Percentiles rank a stretch among this genome's conserved stretches.
phyloP scores from a whole-genome alignment of 2,113 vertebrate species.

The Alectura lathami region DNA sequence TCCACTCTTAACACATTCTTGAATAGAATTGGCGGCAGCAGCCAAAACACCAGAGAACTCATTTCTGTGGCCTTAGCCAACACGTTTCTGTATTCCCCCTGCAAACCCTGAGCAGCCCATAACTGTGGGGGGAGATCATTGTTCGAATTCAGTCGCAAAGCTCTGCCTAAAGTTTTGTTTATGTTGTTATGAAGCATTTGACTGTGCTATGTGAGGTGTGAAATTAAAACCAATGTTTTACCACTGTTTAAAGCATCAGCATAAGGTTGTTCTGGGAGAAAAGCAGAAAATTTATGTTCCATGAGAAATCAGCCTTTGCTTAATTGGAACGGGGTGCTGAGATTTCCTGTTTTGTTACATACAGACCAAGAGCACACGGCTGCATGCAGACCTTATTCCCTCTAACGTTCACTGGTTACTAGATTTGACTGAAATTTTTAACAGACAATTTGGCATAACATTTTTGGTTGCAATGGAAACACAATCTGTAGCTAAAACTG shows the following conservation, averaged over 20 bases:
- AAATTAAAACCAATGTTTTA: constrained; percentile 75
- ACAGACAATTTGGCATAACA: constrained; percentile 22
- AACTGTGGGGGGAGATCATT: neutral
- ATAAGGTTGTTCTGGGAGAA: constrained; percentile 34
- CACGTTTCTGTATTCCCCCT: constrained; percentile 57
- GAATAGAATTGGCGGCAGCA: constrained; percentile 53
- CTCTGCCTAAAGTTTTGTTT: constrained; percentile 73
- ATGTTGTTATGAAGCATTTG: constrained; percentile 69
- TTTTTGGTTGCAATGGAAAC: constrained; percentile 18
- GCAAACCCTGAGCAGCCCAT: constrained; percentile 8
- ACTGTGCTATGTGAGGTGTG: constrained; percentile 73
- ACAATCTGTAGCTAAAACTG: neutral
- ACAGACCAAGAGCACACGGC: neutral
- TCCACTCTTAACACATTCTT: constrained; percentile 62
- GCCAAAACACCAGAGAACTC: constrained; percentile 68
- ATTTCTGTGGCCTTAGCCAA: constrained; percentile 85
- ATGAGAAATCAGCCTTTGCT: constrained; percentile 18
- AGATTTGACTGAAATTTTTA: constrained; percentile 50
- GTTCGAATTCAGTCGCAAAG: constrained; percentile 47
- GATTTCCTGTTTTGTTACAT: constrained; percentile 59
- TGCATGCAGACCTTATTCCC: constrained; percentile 31
- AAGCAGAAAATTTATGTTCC: constrained; percentile 42
- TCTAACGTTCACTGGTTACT: constrained; percentile 24
- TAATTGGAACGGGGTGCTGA: constrained; percentile 23
- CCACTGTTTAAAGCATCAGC: constrained; percentile 39